Base-by-base conservation (phyloP, 2,113 vertebrate species). In the Mesoclemmys tuberculata region DNA sequence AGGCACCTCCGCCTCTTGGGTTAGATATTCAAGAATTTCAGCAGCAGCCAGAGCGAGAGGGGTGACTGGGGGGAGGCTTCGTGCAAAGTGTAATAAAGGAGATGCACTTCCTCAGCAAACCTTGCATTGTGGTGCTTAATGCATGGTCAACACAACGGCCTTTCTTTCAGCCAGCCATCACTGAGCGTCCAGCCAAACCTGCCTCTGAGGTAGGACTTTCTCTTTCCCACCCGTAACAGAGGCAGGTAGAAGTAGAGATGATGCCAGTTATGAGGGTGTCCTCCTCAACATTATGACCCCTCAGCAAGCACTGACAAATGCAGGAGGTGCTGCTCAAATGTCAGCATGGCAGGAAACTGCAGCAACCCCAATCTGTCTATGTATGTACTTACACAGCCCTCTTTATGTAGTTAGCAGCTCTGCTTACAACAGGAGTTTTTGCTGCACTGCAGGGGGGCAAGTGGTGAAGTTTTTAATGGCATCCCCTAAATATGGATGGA, bases 1-100 rank as follows among this genome's bases (percentile, higher is more conserved):
- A 88, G 77, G 51, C 94, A 83, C 38, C 89, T 79, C 93, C 8
- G 64, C 82, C 92, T 94, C 93, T 91, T 0, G 0, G 89, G 84
- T 95, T 92, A 94, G 91, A 82, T 10, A 90, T 93, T 92, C 94
- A 92, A 71, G 89, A 87, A 78, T 84, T 96, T 87, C 90, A 93
- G 94, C 92, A 96, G 88, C 79, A 79, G 31, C 41, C 46, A 27
- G 85, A 71, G 89, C 2, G 0, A 61, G 48, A 80, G 93, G 82
- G 90, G 84, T 74, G 82, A 88, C 87, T 85, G 54, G 6, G 61
- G 16, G 38, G 91, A 82, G 31, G 6, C 49, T 68, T 29, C 5
- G 51, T 27, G 29, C 18, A 8, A 6, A 77, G 35, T 82, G 54
- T 22, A 41, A 38, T 5, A 56, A 58, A 52, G 8, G 48, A 71